Conservation (phyloP, 1,140 invertebrate genomes). For the Heliothis virescens region DNA sequence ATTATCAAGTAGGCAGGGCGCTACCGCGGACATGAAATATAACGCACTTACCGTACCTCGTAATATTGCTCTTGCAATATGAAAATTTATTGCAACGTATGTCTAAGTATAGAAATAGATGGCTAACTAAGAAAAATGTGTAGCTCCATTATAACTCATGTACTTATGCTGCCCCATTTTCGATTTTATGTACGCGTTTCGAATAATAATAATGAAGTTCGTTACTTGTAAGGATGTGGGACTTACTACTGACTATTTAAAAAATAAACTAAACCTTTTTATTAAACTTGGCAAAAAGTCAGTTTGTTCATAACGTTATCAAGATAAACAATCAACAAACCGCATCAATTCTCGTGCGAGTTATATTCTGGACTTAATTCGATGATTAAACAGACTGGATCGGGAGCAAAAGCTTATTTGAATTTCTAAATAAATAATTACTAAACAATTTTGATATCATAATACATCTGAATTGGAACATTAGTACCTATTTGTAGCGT, state of each 20-base stretch:
- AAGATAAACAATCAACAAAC: too few species aligned
- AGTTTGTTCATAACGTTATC: too few species aligned
- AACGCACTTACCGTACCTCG: conserved; percentile 75
- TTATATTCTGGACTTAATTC: too few species aligned
- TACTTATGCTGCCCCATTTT: conserved; percentile 43
- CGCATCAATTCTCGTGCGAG: too few species aligned
- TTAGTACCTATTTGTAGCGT: too few species aligned
- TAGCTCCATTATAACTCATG: conserved; percentile 60
- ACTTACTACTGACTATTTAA: background rate
- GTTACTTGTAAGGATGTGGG: background rate
- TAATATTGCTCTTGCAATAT: conserved; percentile 83
- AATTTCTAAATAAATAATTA: too few species aligned
- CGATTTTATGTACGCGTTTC: conserved; percentile 34
- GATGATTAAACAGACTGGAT: too few species aligned
- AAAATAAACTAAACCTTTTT: too few species aligned
- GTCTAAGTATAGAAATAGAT: conserved; percentile 62
- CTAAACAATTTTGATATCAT: too few species aligned
- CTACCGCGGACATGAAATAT: conserved; percentile 76
- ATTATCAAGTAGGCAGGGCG: conserved; percentile 71
- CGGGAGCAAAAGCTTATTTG: too few species aligned
- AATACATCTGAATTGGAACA: too few species aligned
- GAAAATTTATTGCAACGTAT: conserved; percentile 83
- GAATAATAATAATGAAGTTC: conserved; percentile 24
- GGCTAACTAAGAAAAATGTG: conserved; percentile 75
- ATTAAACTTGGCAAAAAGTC: too few species aligned